These are phyloP conservation scores for Melieria omissa DNA, from an alignment of 2,888 invertebrate species.

Conservation along the genomic window DNA sequence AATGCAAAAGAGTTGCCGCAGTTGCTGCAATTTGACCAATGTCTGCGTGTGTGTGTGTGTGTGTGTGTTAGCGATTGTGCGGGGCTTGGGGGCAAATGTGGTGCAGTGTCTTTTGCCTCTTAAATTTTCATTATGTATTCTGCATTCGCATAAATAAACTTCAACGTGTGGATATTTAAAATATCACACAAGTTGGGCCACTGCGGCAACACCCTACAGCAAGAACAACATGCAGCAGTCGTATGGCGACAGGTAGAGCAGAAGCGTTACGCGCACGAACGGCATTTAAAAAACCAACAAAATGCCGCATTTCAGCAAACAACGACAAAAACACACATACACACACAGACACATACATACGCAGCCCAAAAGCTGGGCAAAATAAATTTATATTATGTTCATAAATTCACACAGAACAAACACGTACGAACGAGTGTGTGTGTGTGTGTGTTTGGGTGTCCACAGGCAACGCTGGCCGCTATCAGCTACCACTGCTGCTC, in stretches of 20 bases:
- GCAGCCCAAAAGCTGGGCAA: conserved; percentile 40
- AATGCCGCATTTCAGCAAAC: conserved; percentile 24
- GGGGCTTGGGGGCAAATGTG: too few relatives aligned
- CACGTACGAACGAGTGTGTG: conserved; percentile 14
- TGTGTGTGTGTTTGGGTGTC: neutral
- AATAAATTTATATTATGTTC: conserved; percentile 65
- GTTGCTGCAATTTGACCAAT: conserved; percentile 3
- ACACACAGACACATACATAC: neutral
- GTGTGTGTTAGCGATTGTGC: neutral
- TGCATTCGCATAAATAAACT: conserved; percentile 62
- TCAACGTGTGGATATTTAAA: conserved; percentile 52
- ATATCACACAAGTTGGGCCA: conserved; percentile 34
- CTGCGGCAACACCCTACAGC: neutral
- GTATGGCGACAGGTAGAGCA: conserved; percentile 3
- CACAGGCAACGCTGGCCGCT: too few relatives aligned
- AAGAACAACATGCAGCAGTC: conserved; percentile 1
- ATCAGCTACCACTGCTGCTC: too few relatives aligned
- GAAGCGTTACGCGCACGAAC: neutral
- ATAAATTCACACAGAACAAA: conserved; percentile 60
- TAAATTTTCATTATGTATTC: conserved; percentile 62
- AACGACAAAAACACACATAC: conserved; percentile 8
- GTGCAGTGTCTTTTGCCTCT: conserved; percentile 49
- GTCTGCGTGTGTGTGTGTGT: neutral
- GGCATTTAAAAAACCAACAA: conserved; percentile 25
- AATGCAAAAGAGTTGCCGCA: conserved; percentile 20